These are phyloP conservation scores for Ypsolopha scabrella DNA, from an alignment of 2,888 invertebrate species.

Conservation along the genomic window DNA sequence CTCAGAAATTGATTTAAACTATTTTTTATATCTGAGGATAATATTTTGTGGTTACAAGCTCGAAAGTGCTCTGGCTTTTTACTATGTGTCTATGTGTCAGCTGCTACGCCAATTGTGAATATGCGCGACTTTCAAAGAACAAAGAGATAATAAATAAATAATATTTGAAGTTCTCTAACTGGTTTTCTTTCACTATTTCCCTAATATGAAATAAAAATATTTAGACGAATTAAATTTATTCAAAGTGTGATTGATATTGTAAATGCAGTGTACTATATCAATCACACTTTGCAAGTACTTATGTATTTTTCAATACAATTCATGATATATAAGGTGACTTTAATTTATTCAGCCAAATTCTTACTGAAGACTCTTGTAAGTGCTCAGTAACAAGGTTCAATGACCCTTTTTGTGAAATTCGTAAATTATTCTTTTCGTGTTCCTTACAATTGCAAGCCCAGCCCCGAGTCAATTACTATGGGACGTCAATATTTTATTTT, in stretches of 20 bases:
- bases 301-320: too few relatives aligned
- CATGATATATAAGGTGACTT: too few relatives aligned
- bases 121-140: conserved; percentile 25
- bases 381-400: too few relatives aligned
- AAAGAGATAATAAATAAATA: conserved; percentile 46
- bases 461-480: too few relatives aligned
- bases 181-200: not conserved
- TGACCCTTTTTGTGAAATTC: too few relatives aligned
- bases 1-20: not conserved
- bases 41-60: not conserved
- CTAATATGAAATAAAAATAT: conserved; percentile 3
- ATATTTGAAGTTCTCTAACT: conserved; percentile 20
- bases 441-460: too few relatives aligned
- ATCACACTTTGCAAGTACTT: too few relatives aligned
- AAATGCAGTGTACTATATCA: too few relatives aligned
- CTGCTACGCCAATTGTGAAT: not conserved
- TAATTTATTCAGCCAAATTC: too few relatives aligned
- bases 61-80: not conserved
- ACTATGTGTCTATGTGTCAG: not conserved
- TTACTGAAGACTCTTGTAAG: too few relatives aligned
- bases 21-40: conserved; percentile 1
- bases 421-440: too few relatives aligned
- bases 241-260: not conserved
- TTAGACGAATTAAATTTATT: conserved; percentile 11
- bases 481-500: too few relatives aligned